phyloP scores from a whole-genome alignment of 2,797 vertebrate genomes.

The Siniperca scherzeri region DNA sequence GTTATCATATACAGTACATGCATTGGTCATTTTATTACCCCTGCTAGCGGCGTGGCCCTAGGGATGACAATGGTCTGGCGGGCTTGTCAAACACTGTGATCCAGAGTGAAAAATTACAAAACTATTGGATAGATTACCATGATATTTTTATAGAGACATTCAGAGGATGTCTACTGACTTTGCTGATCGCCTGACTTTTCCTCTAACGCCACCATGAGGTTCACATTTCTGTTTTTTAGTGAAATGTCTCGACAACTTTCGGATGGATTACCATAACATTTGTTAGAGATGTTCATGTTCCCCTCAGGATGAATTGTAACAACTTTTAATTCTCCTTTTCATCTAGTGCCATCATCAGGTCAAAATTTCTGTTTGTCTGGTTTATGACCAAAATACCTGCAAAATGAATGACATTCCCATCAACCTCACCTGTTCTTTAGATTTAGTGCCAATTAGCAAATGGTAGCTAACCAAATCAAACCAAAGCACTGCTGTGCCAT shows the following conservation, averaged over 20 bases:
- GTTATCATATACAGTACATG: constrained; percentile 17
- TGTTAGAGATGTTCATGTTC: neutral
- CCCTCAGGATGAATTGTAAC: neutral
- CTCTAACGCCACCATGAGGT: neutral
- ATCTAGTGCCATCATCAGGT: too few relatives aligned
- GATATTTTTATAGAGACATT: neutral
- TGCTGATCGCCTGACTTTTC: neutral
- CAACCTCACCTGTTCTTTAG: too few relatives aligned
- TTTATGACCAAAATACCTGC: too few relatives aligned
- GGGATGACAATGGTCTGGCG: neutral
- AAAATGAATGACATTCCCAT: too few relatives aligned
- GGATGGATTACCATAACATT: neutral
- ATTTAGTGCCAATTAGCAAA: too few relatives aligned
- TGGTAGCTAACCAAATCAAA: too few relatives aligned
- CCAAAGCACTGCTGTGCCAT: too few relatives aligned
- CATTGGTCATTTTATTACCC: constrained; percentile 5
- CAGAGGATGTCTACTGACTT: neutral
- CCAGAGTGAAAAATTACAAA: too few relatives aligned
- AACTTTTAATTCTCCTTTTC: too few relatives aligned
- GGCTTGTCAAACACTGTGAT: too few relatives aligned
- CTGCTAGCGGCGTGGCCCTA: accelerated
- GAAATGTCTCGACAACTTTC: neutral
- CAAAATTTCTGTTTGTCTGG: too few relatives aligned
- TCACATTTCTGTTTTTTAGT: neutral
- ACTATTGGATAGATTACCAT: neutral